Conservation (phyloP, 2,113 vertebrate genomes). For the Lepus americanus region DNA sequence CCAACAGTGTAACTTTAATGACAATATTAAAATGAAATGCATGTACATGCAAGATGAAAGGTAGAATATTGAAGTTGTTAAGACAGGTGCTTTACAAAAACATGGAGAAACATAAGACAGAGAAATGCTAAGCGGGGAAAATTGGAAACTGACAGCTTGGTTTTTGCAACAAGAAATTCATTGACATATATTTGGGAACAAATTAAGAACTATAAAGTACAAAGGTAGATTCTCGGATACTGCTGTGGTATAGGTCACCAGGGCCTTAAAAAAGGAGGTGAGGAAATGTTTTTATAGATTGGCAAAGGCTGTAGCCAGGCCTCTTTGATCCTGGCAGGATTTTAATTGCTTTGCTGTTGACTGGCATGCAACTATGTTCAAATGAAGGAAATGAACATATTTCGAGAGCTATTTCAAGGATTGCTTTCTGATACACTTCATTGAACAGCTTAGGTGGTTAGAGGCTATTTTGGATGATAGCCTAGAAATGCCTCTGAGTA, state of each 20-base stretch:
- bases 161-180: constrained; percentile 79
- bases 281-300: constrained; percentile 84
- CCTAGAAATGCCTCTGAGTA: constrained; percentile 84
- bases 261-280: constrained; percentile 58
- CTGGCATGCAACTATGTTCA: constrained; percentile 83
- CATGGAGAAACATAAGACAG: constrained; percentile 58
- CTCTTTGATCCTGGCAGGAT: constrained; percentile 87
- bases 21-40: constrained; percentile 31
- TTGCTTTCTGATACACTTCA: constrained; percentile 84
- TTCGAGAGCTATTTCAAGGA: constrained; percentile 84
- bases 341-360: constrained; percentile 89
- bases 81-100: constrained; percentile 54
- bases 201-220: constrained; percentile 75
- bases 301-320: constrained; percentile 76
- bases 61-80: background rate
- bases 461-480: constrained; percentile 86
- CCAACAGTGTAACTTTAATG: background rate
- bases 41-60: background rate
- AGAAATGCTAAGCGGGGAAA: constrained; percentile 16
- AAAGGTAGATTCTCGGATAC: constrained; percentile 76
- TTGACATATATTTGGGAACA: constrained; percentile 82
- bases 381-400: constrained; percentile 83
- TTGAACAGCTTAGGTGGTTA: constrained; percentile 85
- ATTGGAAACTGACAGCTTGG: constrained; percentile 50
- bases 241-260: background rate